Evolutionary conservation across 1,140 invertebrate genomes (phyloP), one percentile per base, ranked within the genome.

Genomic region (Sminthurinus signatus): DNA sequence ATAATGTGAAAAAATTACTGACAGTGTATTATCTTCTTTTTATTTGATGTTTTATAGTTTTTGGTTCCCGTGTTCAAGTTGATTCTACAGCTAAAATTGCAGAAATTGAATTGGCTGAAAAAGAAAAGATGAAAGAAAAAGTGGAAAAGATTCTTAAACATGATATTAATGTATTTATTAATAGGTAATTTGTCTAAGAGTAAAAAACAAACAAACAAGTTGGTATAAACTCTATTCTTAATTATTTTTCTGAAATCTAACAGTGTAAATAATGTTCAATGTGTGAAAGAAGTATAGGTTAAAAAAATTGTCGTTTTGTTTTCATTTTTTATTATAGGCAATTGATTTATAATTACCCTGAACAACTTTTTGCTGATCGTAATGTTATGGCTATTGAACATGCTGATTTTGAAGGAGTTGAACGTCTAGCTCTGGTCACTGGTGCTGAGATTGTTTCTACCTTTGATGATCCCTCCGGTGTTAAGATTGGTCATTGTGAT

Each of bases 71-170:
- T 70, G 94, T 99, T 60, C 87, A 93, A 73, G 96, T 99, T 1
- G 96, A 99, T 78, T 96, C 94, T 0, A 88, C 98, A 80, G 89
- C 96, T 2, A 98, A 99, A 78, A 93, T 99, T 62, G 96, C 96
- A 17, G 96, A 99, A 75, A 78, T 99, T 51, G 97, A 99, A 80
- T 75, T 90, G 28, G 96, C 96, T 23, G 97, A 99, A 75, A 99
- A 98, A 76, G 92, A 98, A 75, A 99, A 99, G 75, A 99, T 99
- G 97, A 98, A 96, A 76, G 91, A 97, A 68, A 99, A 99, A 84
- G 93, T 99, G 1, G 87, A 94, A 67, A 96, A 96, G 77, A 99
- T 99, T 65, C 75, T 98, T 8, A 88, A 87, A 70, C 95, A 99
- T 77, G 89, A 93, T 62, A 92, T 89, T 77, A 99, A 96, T 80